Base-by-base conservation (phyloP, 2,888 invertebrate species). In the Lucinisca nassula region DNA sequence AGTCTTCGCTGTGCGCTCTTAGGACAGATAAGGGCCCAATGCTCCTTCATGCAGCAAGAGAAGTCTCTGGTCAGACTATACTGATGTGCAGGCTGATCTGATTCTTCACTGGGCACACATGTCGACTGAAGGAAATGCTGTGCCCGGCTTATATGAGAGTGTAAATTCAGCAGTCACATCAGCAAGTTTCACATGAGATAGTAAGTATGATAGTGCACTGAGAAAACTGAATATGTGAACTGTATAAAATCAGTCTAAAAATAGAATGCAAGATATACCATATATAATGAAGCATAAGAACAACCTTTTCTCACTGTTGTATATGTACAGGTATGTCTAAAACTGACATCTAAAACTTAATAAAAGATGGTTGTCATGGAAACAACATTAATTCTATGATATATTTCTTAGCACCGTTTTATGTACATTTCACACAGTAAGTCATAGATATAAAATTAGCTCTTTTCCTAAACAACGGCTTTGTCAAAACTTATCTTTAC, bases 351-450 rank as follows among this genome's bases (percentile, higher is more conserved):
- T 10, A 10, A 40, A 40, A 51, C 10, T 17, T 4, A 4, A 21
- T 10, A 21, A 51, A 8, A 51, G 21, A 51, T 14, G 51, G 17
- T 8, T 51, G 51, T 51, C 51, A 51, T 51, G 51, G 51, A 51
- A 51, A 51, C 51, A 51, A 51, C 51, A 51, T 21, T 51, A n/a
- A n/a, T n/a, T n/a, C n/a, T 51, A 51, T 51, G 61, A 61, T 61
- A 61, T 61, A 61, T 61, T 61, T 61, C 61, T 61, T 61, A 61
- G 61, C 61, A 61, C 61, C 61, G 30, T 61, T 61, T 24, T 61
- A 61, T 51, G 21, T 51, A 61, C 61, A 61, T 61, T 24, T 61
- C 17, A 61, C 17, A n/a, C n/a, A 51, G 51, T 51, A 51, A 40
- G 40, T 40, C 40, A 40, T 55, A n/a, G n/a, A 30, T 61, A 61